Evolutionary conservation across 1,140 invertebrate species (phyloP).

Genomic region (Lithobius niger): DNA sequence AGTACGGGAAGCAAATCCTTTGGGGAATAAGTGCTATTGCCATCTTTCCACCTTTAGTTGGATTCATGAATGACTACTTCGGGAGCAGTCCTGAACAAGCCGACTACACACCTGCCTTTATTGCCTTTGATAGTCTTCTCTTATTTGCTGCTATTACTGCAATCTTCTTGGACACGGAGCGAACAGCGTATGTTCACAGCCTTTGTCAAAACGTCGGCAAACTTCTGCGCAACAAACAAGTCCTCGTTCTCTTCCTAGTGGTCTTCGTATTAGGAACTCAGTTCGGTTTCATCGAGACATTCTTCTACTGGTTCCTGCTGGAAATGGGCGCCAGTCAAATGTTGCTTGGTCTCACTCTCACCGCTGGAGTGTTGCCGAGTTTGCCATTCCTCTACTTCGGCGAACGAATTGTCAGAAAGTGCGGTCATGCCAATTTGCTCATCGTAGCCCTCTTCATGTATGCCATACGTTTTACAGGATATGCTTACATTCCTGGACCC

Average conservation of each 20-base stretch:
- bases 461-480: conserved; percentile 54
- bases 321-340: conserved; percentile 61
- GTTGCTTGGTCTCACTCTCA: conserved; percentile 69
- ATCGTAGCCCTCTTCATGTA: conserved; percentile 68
- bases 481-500: conserved; percentile 48
- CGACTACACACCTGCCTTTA: conserved; percentile 9
- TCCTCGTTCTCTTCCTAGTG: neutral
- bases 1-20: conserved; percentile 61
- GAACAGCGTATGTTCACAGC: neutral
- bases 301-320: conserved; percentile 71
- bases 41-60: conserved; percentile 62
- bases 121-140: conserved; percentile 3
- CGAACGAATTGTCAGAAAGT: conserved; percentile 59
- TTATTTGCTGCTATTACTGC: conserved; percentile 1
- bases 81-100: neutral
- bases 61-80: conserved; percentile 23
- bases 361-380: conserved; percentile 61
- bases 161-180: neutral
- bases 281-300: conserved; percentile 74
- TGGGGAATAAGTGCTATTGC: conserved; percentile 66
- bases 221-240: conserved; percentile 27
- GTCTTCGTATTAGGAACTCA: conserved; percentile 39
- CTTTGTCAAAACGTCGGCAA: conserved; percentile 1
- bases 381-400: conserved; percentile 66
- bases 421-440: conserved; percentile 67